Evolutionary conservation across 2,797 vertebrate genomes (phyloP).

Genomic region (Sebastes trivittatus): DNA sequence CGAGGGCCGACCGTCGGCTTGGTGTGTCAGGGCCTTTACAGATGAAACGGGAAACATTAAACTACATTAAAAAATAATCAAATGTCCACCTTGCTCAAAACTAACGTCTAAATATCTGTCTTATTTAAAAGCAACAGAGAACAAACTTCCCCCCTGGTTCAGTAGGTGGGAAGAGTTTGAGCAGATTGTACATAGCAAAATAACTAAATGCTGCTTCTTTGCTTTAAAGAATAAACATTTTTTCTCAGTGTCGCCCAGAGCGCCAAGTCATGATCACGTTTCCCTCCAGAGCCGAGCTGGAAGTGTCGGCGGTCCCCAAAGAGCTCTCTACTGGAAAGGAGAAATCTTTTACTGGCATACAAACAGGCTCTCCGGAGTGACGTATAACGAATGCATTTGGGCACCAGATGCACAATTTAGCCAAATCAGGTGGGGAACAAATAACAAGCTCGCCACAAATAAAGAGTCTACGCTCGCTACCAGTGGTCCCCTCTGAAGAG

Average conservation of each 20-base stretch:
- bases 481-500: conserved; percentile 4
- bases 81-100: not conserved
- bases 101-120: not conserved
- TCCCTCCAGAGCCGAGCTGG: conserved; percentile 18
- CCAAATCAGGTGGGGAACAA: conserved; percentile 13
- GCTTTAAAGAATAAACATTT: not conserved
- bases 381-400: conserved; percentile 30
- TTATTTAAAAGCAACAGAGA: not conserved
- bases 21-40: too few species aligned
- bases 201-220: not conserved
- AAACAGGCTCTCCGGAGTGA: conserved; percentile 32
- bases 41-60: not conserved
- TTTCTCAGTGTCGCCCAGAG: not conserved
- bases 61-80: not conserved
- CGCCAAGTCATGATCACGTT: conserved; percentile 8
- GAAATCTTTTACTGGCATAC: conserved; percentile 41
- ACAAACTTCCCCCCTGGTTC: not conserved
- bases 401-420: conserved; percentile 42
- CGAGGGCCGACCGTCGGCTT: too few species aligned
- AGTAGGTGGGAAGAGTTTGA: not conserved
- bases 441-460: not conserved
- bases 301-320: conserved; percentile 15
- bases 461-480: not conserved
- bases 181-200: not conserved
- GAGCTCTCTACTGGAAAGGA: conserved; percentile 38